These are phyloP conservation scores for Rhorus exstirpatorius DNA, from an alignment of 2,888 invertebrate genomes.

Conservation along the genomic window DNA sequence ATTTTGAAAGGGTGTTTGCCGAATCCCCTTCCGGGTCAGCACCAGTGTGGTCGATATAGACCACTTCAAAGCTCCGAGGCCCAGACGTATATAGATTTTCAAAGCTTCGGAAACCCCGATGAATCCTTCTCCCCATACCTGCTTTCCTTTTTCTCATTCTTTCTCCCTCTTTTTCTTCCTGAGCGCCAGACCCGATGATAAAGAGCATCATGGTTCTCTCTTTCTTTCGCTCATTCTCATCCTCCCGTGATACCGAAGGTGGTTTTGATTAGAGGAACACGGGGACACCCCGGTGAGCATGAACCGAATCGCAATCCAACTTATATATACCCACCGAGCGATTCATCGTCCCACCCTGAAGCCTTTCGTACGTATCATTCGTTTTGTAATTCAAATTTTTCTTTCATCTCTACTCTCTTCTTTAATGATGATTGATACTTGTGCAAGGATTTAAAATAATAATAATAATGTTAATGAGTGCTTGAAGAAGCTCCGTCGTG, in stretches of 20 bases:
- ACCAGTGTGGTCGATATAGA: slow-evolving; percentile 63
- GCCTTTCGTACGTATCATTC: slow-evolving; percentile 40
- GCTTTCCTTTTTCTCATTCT: not conserved
- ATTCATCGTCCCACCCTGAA: slow-evolving; percentile 68
- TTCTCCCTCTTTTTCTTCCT: slow-evolving; percentile 36
- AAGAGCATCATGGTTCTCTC: slow-evolving; percentile 66
- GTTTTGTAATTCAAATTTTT: not conserved
- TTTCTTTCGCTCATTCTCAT: slow-evolving; percentile 3
- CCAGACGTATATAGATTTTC: too few species aligned
- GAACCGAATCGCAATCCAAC: slow-evolving; percentile 73
- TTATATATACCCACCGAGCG: slow-evolving; percentile 65
- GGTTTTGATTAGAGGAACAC: slow-evolving; percentile 75
- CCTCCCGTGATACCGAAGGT: slow-evolving; percentile 62
- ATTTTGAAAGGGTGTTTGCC: slow-evolving; percentile 69
- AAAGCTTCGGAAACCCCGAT: slow-evolving; percentile 16
- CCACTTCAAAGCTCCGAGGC: slow-evolving; percentile 38
- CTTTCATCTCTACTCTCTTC: slow-evolving; percentile 7
- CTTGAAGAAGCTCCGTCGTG: too few species aligned
- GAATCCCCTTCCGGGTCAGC: slow-evolving; percentile 69
- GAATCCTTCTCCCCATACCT: slow-evolving; percentile 36
- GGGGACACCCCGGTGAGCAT: slow-evolving; percentile 67
- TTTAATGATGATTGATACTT: slow-evolving; percentile 7
- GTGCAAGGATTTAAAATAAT: slow-evolving; percentile 6
- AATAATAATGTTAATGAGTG: too few species aligned
- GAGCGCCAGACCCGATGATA: slow-evolving; percentile 57